Evolutionary conservation across 2,797 vertebrate genomes (phyloP).

Genomic region (Dendrocincla tyrannina): DNA sequence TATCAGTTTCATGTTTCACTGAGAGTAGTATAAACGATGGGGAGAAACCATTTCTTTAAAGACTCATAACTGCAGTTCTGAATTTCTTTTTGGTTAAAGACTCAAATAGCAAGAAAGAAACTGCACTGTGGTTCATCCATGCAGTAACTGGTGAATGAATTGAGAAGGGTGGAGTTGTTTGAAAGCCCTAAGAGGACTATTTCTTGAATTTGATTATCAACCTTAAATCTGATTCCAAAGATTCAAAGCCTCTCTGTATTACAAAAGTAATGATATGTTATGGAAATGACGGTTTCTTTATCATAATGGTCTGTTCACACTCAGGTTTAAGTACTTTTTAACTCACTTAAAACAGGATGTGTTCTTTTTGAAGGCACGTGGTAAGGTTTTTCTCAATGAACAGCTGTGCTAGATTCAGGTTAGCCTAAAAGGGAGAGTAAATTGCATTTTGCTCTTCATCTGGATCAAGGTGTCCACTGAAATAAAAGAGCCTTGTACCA

Average conservation of each 20-base stretch:
- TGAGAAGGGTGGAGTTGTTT: conserved; percentile 3
- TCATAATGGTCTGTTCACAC: neutral
- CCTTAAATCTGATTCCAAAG: neutral
- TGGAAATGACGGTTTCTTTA: neutral
- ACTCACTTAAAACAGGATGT: neutral
- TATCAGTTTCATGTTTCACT: conserved; percentile 7
- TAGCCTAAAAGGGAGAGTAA: neutral
- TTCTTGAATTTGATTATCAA: conserved; percentile 26
- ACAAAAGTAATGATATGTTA: neutral
- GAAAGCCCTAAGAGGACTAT: neutral
- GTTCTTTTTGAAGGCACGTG: neutral
- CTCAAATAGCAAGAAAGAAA: neutral
- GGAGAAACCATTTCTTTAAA: neutral
- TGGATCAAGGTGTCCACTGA: neutral
- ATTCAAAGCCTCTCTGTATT: neutral
- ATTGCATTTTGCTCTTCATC: neutral
- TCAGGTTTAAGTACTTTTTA: neutral
- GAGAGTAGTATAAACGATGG: neutral
- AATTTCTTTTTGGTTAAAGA: neutral
- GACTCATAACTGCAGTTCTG: neutral
- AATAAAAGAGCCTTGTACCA: neutral
- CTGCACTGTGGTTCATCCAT: neutral
- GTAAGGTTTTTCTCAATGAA: neutral
- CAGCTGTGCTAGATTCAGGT: neutral
- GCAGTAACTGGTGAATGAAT: neutral